Conservation (phyloP, 2,797 vertebrate genomes). For the Pseudocheirus occidentalis region DNA sequence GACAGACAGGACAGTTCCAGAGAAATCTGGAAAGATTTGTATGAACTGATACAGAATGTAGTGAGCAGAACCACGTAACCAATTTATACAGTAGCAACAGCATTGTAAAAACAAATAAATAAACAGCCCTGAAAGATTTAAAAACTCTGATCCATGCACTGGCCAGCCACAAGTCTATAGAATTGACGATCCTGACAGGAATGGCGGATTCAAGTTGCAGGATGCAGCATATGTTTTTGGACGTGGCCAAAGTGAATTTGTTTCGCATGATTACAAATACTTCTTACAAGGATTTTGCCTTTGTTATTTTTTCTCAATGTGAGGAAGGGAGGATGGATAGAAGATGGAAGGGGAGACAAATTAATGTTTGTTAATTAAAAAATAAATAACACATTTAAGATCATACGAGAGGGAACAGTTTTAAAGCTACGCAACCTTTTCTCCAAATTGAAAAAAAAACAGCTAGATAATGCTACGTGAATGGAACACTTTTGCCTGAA, state of each 20-base stretch:
- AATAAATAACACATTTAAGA: neutral
- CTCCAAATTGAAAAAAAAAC: constrained; percentile 53
- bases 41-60: neutral
- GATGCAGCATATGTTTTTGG: neutral
- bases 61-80: neutral
- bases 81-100: neutral
- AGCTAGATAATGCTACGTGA: constrained; percentile 43
- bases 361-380: neutral
- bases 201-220: neutral
- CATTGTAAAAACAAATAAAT: neutral
- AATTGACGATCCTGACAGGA: neutral
- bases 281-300: neutral
- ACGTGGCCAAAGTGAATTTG: neutral
- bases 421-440: constrained; percentile 20
- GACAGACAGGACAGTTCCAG: neutral
- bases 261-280: neutral
- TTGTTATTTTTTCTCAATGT: neutral
- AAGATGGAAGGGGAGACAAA: neutral
- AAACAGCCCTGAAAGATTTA: neutral
- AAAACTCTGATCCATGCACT: neutral
- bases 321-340: neutral
- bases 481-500: constrained; percentile 45
- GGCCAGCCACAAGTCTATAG: neutral
- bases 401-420: neutral
- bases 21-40: neutral